Base-by-base conservation (phyloP, 2,888 invertebrate genomes). In the Diaperis boleti region DNA sequence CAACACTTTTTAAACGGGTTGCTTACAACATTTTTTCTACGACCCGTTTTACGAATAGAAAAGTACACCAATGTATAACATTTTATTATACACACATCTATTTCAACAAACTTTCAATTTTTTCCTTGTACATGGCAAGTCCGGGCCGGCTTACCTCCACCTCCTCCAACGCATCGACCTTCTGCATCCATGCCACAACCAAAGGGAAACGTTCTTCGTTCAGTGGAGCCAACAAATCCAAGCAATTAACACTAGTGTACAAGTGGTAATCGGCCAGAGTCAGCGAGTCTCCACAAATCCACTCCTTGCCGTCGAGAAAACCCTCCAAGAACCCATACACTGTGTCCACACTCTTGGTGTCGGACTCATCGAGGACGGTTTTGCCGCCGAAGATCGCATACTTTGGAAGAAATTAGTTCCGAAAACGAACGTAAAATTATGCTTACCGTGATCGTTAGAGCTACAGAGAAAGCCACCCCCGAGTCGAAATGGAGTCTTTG, bases 401-500 rank as follows among this genome's bases (percentile, higher is more conserved):
- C n/a, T n/a, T n/a, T n/a, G n/a, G n/a, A n/a, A n/a, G n/a, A n/a
- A n/a, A n/a, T n/a, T n/a, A n/a, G n/a, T n/a, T n/a, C n/a, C n/a
- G n/a, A n/a, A n/a, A n/a, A n/a, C n/a, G n/a, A n/a, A n/a, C n/a
- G n/a, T n/a, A n/a, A n/a, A n/a, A n/a, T n/a, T n/a, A n/a, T n/a
- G n/a, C n/a, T n/a, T n/a, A n/a, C n/a, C n/a, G n/a, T n/a, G n/a
- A n/a, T n/a, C n/a, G n/a, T n/a, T n/a, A n/a, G n/a, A n/a, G n/a
- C n/a, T n/a, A n/a, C n/a, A n/a, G n/a, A n/a, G n/a, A n/a, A n/a
- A n/a, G n/a, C n/a, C n/a, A n/a, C n/a, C n/a, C n/a, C n/a, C n/a
- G 59, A 59, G 62, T 88, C 84, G 69, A 84, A 87, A 74, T 85
- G 82, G 45, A 87, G 70, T 45, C 83, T 79, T 68, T 86, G 85